Evolutionary conservation across 2,888 invertebrate species (phyloP), one percentile per base, ranked within the genome.

Genomic region (Neria commutata): DNA sequence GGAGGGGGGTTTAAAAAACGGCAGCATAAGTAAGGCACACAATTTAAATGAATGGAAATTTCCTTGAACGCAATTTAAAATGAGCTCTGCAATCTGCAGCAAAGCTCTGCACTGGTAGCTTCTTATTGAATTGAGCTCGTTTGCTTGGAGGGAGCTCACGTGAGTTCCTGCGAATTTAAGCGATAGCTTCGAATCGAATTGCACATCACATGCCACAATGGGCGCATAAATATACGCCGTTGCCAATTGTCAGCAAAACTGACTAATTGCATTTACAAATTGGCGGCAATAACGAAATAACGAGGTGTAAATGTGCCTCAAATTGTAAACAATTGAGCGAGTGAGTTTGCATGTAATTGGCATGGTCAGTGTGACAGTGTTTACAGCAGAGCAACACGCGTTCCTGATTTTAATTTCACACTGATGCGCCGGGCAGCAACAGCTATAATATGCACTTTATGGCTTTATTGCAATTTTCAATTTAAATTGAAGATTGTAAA

Each of bases 221-320:
- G n/a, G n/a, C n/a, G n/a, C n/a, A n/a, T n/a, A n/a, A n/a, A n/a
- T n/a, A n/a, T n/a, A n/a, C n/a, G n/a, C n/a, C n/a, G n/a, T n/a
- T 37, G 37, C n/a, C 37, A 37, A 37, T 37, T 37, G 60, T 25
- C 54, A 54, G 33, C 17, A 29, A 23, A 17, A 50, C 67, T 62
- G 58, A 54, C 71, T 72, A 72, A 75, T 73, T 73, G 67, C 65
- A 67, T 67, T 65, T 42, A 65, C 65, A 68, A 75, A 70, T 74
- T 73, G 40, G 65, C 65, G 66, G 63, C 67, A 70, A 68, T 70
- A 70, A 58, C 62, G 58, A 45, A 8, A 45, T 14, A 51, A 60
- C 29, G n/a, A 42, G 34, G 25, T 42, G 54, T 54, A 49, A 49
- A 50, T 58, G 23, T 17, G 10, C 16, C 49, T 58, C 45, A 49